Percentiles rank a stretch among this genome's conserved stretches.
Evolutionary conservation across 2,113 vertebrate genomes (phyloP).

Genomic region (Romanogobio albipinnatus): DNA sequence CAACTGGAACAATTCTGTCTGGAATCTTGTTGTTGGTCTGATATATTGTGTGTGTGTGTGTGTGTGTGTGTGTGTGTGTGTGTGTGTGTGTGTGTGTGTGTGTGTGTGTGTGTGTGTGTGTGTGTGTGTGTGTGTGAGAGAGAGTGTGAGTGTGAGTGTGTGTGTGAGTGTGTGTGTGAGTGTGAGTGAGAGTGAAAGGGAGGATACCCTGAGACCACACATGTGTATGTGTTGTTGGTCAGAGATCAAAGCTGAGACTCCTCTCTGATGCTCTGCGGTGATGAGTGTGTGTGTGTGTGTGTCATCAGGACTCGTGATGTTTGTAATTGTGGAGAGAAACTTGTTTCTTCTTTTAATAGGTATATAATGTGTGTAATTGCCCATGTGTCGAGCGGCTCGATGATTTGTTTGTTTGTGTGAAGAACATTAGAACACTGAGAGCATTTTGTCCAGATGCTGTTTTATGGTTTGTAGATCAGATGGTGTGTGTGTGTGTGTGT

Average conservation of each 20-base stretch:
- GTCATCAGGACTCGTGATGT: neutral
- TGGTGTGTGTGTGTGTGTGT: neutral
- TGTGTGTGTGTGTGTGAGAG: too few relatives aligned
- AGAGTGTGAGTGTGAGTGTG: too few relatives aligned
- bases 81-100: too few relatives aligned
- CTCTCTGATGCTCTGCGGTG: neutral
- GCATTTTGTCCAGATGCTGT: neutral
- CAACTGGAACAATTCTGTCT: neutral
- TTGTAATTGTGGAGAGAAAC: neutral
- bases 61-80: too few relatives aligned
- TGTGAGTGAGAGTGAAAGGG: neutral
- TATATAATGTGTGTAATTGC: neutral
- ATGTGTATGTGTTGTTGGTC: neutral
- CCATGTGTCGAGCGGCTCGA: neutral
- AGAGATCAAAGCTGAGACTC: neutral
- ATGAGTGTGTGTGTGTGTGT: neutral
- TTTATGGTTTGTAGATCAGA: constrained; percentile 14
- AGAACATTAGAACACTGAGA: neutral
- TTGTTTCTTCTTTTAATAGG: neutral
- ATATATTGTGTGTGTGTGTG: too few relatives aligned
- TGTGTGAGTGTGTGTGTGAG: too few relatives aligned
- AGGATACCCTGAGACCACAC: neutral
- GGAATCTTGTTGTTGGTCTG: neutral
- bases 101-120: too few relatives aligned
- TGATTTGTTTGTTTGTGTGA: constrained; percentile 24